These are phyloP conservation scores for Tenthredo amoena DNA, from an alignment of 2,888 invertebrate species.

Conservation along the genomic window DNA sequence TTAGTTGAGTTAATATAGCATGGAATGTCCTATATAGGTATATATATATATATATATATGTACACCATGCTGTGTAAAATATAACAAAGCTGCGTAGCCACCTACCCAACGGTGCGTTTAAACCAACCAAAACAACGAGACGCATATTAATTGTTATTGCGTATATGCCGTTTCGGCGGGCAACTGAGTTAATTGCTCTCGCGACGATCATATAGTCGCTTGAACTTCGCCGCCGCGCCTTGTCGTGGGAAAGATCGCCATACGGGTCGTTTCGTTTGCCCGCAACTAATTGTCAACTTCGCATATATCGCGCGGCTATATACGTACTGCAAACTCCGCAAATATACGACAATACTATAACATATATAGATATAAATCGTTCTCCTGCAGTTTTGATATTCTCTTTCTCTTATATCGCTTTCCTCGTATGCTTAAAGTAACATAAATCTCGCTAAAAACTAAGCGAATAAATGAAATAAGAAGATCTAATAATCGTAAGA, in stretches of 20 bases:
- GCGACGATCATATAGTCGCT: conserved; percentile 7
- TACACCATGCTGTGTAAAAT: neutral
- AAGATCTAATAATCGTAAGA: neutral
- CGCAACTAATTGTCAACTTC: conserved; percentile 24
- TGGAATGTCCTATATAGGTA: neutral
- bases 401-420: neutral
- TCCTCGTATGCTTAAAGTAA: neutral
- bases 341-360: neutral
- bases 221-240: conserved; percentile 33
- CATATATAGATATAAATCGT: neutral
- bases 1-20: neutral
- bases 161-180: conserved; percentile 16
- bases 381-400: neutral
- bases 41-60: neutral
- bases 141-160: conserved; percentile 32
- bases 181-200: conserved; percentile 38
- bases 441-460: neutral
- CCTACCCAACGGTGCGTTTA: neutral
- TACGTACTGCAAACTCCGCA: neutral
- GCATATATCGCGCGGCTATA: neutral
- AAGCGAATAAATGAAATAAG: neutral
- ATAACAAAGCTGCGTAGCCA: neutral
- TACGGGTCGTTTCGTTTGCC: conserved; percentile 45
- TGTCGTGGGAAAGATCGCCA: conserved; percentile 38
- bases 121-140: neutral